These are phyloP conservation scores for Luffia ferchaultella DNA, from an alignment of 2,888 invertebrate species.

Conservation along the genomic window DNA sequence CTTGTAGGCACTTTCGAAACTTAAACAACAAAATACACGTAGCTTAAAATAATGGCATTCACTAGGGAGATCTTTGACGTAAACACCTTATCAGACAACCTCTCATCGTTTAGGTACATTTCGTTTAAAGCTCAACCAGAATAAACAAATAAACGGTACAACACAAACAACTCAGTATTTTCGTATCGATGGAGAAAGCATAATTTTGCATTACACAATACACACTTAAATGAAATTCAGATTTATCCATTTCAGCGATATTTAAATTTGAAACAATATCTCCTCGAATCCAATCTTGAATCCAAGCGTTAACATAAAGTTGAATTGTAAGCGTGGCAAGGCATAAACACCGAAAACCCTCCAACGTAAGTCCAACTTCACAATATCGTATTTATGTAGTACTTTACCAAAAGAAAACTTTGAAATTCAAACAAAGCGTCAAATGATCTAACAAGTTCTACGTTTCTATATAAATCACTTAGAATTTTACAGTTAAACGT, in stretches of 20 bases:
- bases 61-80: too few species aligned
- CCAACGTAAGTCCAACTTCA: background rate
- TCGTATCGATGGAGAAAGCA: too few species aligned
- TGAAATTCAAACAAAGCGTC: background rate
- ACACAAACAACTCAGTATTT: too few species aligned
- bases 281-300: background rate
- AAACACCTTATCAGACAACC: too few species aligned
- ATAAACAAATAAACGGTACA: too few species aligned
- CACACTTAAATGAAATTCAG: too few species aligned
- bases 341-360: background rate
- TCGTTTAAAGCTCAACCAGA: too few species aligned
- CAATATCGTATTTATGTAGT: background rate
- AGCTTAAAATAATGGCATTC: too few species aligned
- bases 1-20: too few species aligned
- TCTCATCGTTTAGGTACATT: too few species aligned
- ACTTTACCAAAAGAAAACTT: background rate
- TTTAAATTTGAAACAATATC: background rate
- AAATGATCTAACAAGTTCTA: background rate
- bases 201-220: too few species aligned
- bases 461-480: background rate
- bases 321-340: background rate
- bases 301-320: background rate
- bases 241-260: background rate
- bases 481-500: background rate
- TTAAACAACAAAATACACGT: too few species aligned